Percentiles rank a stretch among this genome's conserved stretches.
Conservation (phyloP, 2,113 vertebrate genomes). For the Urocynchramus pylzowi region DNA sequence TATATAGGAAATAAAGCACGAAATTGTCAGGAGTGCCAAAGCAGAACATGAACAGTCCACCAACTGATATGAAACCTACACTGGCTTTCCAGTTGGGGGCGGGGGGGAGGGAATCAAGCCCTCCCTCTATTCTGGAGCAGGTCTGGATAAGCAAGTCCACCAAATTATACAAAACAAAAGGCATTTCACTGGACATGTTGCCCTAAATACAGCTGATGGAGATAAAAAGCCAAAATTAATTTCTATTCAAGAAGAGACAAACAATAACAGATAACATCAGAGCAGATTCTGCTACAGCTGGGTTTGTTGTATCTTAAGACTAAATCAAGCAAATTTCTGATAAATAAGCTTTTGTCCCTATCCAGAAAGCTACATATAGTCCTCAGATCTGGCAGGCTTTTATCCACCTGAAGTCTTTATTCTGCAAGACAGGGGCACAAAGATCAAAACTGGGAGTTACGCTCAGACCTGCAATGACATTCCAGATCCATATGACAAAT, state of each 20-base stretch:
- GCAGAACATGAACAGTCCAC: background rate
- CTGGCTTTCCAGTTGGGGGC: background rate
- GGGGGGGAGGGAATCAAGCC: background rate
- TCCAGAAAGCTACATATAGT: background rate
- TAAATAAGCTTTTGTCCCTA: background rate
- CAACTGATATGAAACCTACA: background rate
- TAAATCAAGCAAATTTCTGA: background rate
- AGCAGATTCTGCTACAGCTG: background rate
- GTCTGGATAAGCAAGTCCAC: background rate
- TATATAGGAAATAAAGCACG: background rate
- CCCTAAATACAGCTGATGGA: background rate
- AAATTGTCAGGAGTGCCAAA: background rate
- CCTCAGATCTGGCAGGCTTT: background rate
- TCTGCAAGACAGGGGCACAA: background rate
- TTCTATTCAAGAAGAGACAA: background rate
- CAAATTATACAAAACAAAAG: background rate
- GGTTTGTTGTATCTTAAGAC: background rate
- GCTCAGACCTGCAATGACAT: background rate
- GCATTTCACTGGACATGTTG: background rate
- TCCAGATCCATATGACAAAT: background rate
- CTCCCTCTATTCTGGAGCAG: background rate
- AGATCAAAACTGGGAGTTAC: background rate
- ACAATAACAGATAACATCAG: background rate
- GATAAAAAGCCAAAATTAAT: background rate
- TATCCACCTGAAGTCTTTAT: background rate